Evolutionary conservation across 1,140 invertebrate genomes (phyloP), one percentile per base, ranked within the genome.

Genomic region (Drosophila carrolli): DNA sequence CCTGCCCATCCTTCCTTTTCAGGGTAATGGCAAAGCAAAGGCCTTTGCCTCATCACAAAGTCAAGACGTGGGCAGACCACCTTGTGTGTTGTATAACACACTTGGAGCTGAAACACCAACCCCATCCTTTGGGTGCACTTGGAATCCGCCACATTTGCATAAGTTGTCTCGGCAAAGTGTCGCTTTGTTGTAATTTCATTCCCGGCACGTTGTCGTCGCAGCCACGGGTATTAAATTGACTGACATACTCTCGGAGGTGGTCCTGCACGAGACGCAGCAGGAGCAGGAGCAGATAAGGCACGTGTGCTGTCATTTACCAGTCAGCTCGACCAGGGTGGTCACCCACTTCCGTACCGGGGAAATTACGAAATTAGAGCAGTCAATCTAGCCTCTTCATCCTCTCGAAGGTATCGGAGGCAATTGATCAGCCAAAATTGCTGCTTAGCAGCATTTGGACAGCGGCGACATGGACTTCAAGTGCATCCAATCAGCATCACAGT

Each of bases 291-390:
- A 89, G 83, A 88, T 88, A 88, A 59, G 57, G 76, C 83, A 88
- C 83, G 83, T 83, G 63, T 80, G 48, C 82, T 82, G 82, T 72
- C 82, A 82, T 79, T 88, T 76, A 75, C 51, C 66, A 74, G 46
- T 63, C 75, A 53, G 32, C 65, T 35, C 35, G 62, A 43, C 32
- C 41, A 29, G 62, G 54, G 44, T 10, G 35, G 37, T 19, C 53
- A 43, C 40, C 14, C 13, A 41, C 56, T 40, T 61, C 46, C 72
- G 38, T n/a, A 27, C 11, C 61, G 41, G 40, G 44, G 54, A 73
- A 78, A 70, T 83, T 83, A 83, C 50, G 46, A 68, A 80, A 84
- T 78, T 68, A 68, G 71, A 58, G 61, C 68, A 66, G 44, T 40
- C 67, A 78, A 63, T 66, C 51, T 37, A 57, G 53, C 65, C 40